These are phyloP conservation scores for Ursus arctos DNA, from an alignment of 2,113 vertebrate species.

Conservation along the genomic window DNA sequence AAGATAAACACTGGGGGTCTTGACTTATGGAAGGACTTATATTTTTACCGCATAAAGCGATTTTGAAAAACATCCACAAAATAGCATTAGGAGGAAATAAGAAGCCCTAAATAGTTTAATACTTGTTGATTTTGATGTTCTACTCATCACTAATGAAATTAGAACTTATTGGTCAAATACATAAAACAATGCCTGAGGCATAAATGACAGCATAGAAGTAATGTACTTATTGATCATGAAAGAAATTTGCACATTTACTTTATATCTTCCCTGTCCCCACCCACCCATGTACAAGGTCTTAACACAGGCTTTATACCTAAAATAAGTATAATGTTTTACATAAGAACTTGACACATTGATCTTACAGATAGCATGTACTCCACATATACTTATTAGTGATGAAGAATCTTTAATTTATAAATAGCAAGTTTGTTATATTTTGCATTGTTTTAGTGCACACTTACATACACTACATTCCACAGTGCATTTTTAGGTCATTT, in stretches of 20 bases:
- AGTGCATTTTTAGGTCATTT: background rate
- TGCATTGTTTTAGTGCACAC: background rate
- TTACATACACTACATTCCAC: background rate
- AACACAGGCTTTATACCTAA: background rate
- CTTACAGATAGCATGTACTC: background rate
- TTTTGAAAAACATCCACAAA: background rate
- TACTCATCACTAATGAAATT: slow-evolving; percentile 11
- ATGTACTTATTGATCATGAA: background rate
- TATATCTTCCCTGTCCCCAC: background rate
- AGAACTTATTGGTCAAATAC: background rate
- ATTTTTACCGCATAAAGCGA: background rate
- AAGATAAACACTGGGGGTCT: background rate
- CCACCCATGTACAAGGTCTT: background rate
- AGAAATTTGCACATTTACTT: background rate
- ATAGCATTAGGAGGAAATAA: background rate
- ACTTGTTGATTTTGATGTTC: slow-evolving; percentile 32
- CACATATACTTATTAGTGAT: background rate
- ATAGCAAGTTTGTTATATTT: background rate
- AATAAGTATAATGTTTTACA: background rate
- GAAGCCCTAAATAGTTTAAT: background rate
- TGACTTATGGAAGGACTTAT: background rate
- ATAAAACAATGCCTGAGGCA: background rate
- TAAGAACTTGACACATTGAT: background rate
- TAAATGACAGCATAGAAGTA: background rate
- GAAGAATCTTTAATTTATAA: background rate